Evolutionary conservation across 2,888 invertebrate genomes (phyloP), one percentile per base, ranked within the genome.

Genomic region (Machimus rusticus): DNA sequence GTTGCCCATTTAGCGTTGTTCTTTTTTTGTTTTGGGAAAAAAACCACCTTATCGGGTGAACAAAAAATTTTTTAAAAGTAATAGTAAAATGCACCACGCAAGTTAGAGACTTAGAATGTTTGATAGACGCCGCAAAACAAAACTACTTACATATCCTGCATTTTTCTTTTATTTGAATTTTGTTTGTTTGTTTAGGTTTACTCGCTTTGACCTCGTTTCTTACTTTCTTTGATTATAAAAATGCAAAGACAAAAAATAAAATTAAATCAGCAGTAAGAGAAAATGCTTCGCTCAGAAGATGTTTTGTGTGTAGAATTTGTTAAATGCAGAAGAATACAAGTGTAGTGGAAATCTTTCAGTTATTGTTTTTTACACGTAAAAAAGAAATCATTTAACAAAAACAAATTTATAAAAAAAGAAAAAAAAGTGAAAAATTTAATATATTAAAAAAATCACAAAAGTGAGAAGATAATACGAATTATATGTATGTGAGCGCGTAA

Each of bases 381-480:
- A 81, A 46, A 5, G 23, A 57, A 74, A 46, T 85, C 74, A 74
- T 74, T 74, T 43, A 85, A 82, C 34, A 82, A 82, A 82, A 57
- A 84, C 23, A 66, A 28, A 84, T 84, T 84, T 74, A 74, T 74
- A 74, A 74, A 57, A 82, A 74, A 85, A 74, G 43, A 57, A 82
- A 74, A 85, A 85, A 84, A 84, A 84, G 28, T 28, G 31, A 34
- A 78, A 85, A 85, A 74, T 85, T 85, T 85, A 85, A 85, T 85
- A 85, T 85, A 85, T 85, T 85, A 51, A 82, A 46, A 43, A 76
- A 84, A 78, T 57, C 77, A 78, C 77, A 77, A 87, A 87, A 84
- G 84, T 87, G 81, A 87, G 74, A 76, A 87, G 81, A 87, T 74
- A 87, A 82, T 81, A 82, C 74, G 85, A 85, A 85, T 85, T 74